Conservation (phyloP, 2,888 invertebrate genomes). For the Polydesmus complanatus region DNA sequence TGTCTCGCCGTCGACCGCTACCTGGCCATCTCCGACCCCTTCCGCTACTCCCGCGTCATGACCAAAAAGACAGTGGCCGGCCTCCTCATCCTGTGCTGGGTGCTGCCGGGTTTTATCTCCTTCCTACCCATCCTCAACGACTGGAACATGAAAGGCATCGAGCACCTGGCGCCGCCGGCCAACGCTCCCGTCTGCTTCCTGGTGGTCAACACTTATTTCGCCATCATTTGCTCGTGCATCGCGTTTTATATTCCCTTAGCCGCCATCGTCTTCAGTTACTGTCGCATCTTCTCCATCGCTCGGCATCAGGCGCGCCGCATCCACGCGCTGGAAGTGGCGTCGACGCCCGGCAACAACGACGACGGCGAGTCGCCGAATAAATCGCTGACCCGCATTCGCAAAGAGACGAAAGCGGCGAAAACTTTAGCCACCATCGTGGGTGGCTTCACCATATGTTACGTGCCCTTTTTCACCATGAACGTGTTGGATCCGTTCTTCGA, state of each 20-base stretch:
- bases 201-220: conserved; percentile 58
- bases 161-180: conserved; percentile 17
- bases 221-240: conserved; percentile 53
- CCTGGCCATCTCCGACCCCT: conserved; percentile 90
- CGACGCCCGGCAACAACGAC: background rate
- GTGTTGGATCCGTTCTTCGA: conserved; percentile 79
- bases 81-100: conserved; percentile 75
- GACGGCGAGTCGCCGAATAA: conserved; percentile 20
- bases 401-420: conserved; percentile 92
- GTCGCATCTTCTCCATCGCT: conserved; percentile 61
- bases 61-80: conserved; percentile 51
- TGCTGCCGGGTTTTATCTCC: conserved; percentile 88
- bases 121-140: conserved; percentile 82
- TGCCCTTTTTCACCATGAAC: conserved; percentile 93
- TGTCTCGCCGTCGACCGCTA: conserved; percentile 92
- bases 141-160: conserved; percentile 47
- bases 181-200: conserved; percentile 62
- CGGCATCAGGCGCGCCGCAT: conserved; percentile 17
- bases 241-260: conserved; percentile 94
- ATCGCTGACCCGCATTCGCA: conserved; percentile 44
- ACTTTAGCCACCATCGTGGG: conserved; percentile 94
- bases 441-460: conserved; percentile 91
- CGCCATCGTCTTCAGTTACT: conserved; percentile 95
- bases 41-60: conserved; percentile 80
- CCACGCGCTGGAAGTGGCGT: conserved; percentile 11